Base-by-base conservation (phyloP, 2,113 vertebrate genomes). In the Chaenocephalus aceratus region DNA sequence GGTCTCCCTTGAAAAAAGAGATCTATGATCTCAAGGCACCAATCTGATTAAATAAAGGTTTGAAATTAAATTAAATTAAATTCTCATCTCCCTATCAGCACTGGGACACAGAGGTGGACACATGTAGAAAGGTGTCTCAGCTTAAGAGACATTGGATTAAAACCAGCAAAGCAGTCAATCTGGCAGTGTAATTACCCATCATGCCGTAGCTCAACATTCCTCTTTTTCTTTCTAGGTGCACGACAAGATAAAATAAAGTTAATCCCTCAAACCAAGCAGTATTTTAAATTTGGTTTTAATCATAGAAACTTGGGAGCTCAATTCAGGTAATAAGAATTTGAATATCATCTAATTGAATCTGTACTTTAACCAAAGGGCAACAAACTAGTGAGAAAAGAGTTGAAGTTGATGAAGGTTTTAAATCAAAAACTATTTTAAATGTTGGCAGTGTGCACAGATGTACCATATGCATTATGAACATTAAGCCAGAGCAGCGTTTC, bases 181-280 rank as follows among this genome's bases (percentile, higher is more conserved):
- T 73, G 61, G 23, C 49, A 11, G 9, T 54, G 76, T 83, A 80
- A 83, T 85, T 88, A 81, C 54, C 51, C 75, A 83, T 79, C 80
- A 73, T 49, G 68, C 71, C 2, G 10, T 41, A 72, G 69, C 72
- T 82, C 59, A 72, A 54, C 71, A 7, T 77, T 64, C 67, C 26
- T 61, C 64, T 49, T 67, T 65, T 54, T 79, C 63, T 52, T 45
- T 36, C 66, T 62, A 67, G 73, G 60, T 64, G 59, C 45, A 76
- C 13, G 18, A 34, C 14, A 16, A 76, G 85, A 83, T 83, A 66
- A 77, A 84, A 75, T 75, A 74, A 61, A 77, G 68, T 75, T 77
- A 51, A 85, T 84, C 72, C 72, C 44, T 83, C 73, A 72, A 41
- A 41, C n/a, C 60, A 10, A 56, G 21, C 53, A 23, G 21, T 16